Evolutionary conservation across 1,140 invertebrate species (phyloP).

Genomic region (Branchinecta lynchi): DNA sequence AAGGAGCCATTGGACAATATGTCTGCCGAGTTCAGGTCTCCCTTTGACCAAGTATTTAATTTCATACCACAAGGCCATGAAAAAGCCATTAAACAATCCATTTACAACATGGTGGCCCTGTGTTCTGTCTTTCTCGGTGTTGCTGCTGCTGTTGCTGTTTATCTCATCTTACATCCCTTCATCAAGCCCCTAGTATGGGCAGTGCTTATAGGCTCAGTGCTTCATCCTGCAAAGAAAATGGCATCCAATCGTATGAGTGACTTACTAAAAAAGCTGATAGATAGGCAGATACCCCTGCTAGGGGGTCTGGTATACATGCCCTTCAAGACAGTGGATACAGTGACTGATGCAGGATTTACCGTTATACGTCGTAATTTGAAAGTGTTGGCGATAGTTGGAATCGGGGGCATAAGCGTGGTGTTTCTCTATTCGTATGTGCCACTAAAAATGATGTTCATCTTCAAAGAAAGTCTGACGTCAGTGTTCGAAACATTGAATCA

Average conservation of each 20-base stretch:
- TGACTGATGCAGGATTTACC: slow-evolving; percentile 50
- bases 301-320: slow-evolving; percentile 57
- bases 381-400: slow-evolving; percentile 21
- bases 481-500: slow-evolving; percentile 26
- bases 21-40: too few species aligned
- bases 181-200: slow-evolving; percentile 86
- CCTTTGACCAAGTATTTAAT: slow-evolving; percentile 25
- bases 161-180: slow-evolving; percentile 73
- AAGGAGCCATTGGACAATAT: too few species aligned
- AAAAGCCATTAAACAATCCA: slow-evolving; percentile 69
- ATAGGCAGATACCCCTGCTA: slow-evolving; percentile 35
- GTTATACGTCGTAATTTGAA: slow-evolving; percentile 29
- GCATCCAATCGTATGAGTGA: slow-evolving; percentile 39
- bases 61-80: slow-evolving; percentile 41
- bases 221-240: slow-evolving; percentile 71
- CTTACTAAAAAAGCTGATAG: slow-evolving; percentile 31
- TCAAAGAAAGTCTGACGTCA: slow-evolving; percentile 25
- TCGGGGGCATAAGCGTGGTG: slow-evolving; percentile 29
- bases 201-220: slow-evolving; percentile 68
- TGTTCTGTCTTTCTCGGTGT: slow-evolving; percentile 47
- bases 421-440: slow-evolving; percentile 29
- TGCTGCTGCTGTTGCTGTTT: slow-evolving; percentile 56
- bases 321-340: slow-evolving; percentile 46
- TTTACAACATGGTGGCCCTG: slow-evolving; percentile 67
- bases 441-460: slow-evolving; percentile 25